Conservation (phyloP, 2,888 invertebrate species). For the Microctonus aethiopoides region DNA sequence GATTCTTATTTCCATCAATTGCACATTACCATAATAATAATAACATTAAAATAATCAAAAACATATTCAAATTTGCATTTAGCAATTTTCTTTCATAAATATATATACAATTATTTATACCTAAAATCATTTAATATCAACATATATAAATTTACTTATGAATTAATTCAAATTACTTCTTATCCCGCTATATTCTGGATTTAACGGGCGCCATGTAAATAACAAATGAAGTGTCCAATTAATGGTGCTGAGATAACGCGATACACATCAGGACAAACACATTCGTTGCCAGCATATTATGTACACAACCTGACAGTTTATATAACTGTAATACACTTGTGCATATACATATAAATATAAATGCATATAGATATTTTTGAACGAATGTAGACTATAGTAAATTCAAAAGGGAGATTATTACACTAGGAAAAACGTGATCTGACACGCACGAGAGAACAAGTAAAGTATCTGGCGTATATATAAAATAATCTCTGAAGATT, state of each 20-base stretch:
- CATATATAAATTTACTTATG: background rate
- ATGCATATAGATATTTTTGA: background rate
- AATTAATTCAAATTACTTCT: background rate
- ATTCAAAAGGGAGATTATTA: background rate
- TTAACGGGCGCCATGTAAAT: constrained; percentile 6
- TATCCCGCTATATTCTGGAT: background rate
- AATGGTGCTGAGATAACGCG: constrained; percentile 18
- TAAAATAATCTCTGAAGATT: constrained; percentile 54
- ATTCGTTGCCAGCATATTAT: background rate
- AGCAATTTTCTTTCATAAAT: background rate
- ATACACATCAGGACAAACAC: background rate
- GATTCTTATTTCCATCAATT: too few species aligned
- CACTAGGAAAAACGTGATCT: background rate
- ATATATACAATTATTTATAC: background rate
- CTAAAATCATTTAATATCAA: background rate
- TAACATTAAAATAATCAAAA: too few species aligned
- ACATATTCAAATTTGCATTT: too few species aligned
- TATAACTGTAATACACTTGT: background rate
- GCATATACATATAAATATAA: background rate
- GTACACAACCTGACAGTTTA: background rate
- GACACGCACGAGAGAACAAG: background rate
- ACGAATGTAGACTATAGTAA: too few species aligned
- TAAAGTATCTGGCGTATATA: constrained; percentile 39
- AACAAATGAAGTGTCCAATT: constrained; percentile 21
- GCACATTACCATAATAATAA: too few species aligned